phyloP scores from a whole-genome alignment of 2,888 invertebrate genomes.

The Thecocarcelia acutangulata region DNA sequence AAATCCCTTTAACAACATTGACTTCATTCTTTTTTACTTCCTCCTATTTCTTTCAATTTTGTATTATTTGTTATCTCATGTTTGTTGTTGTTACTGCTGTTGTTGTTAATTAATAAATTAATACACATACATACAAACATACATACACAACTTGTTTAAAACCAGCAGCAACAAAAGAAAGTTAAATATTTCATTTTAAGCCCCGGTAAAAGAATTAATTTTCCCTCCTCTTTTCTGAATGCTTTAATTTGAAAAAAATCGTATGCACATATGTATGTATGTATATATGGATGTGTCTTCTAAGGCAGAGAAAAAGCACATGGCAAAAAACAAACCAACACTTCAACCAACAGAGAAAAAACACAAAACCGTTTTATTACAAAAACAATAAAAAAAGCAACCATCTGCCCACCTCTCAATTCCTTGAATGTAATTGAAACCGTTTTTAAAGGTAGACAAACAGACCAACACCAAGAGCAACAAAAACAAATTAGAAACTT shows the following conservation, averaged over 20 bases:
- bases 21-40: conserved; percentile 35
- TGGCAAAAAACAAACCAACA: conserved; percentile 32
- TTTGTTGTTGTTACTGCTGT: conserved; percentile 36
- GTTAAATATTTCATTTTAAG: conserved; percentile 35
- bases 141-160: conserved; percentile 28
- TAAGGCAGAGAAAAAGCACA: conserved; percentile 12
- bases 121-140: too few species aligned
- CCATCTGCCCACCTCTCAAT: neutral
- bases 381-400: conserved; percentile 26
- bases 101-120: conserved; percentile 68
- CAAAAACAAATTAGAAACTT: conserved; percentile 31
- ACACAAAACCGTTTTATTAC: conserved; percentile 45
- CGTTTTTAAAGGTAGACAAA: conserved; percentile 38
- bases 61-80: conserved; percentile 14
- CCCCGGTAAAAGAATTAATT: conserved; percentile 17
- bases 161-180: conserved; percentile 23
- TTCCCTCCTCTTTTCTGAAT: neutral
- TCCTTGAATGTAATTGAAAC: conserved; percentile 19
- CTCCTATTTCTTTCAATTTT: conserved; percentile 17
- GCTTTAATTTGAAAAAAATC: neutral
- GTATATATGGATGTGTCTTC: neutral
- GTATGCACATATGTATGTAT: too few species aligned
- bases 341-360: conserved; percentile 26
- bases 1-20: conserved; percentile 30
- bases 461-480: conserved; percentile 14